phyloP scores from a whole-genome alignment of 2,888 invertebrate genomes.

The Himalopsyche tibetana region DNA sequence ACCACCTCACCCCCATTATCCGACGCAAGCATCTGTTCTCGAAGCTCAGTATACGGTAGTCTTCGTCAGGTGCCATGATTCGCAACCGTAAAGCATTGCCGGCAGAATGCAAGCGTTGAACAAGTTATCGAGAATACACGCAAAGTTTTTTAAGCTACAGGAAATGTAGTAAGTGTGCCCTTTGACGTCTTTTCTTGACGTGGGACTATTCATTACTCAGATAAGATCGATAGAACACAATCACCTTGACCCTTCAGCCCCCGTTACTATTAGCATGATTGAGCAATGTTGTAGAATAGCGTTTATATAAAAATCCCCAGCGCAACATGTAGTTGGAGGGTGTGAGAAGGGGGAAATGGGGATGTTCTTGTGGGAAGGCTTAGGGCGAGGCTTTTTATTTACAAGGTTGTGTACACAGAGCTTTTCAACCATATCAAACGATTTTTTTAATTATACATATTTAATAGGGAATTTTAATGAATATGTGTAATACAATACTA shows the following conservation, averaged over 20 bases:
- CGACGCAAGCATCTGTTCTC: no score
- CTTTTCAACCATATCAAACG: not conserved
- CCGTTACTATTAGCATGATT: conserved; percentile 12
- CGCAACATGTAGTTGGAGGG: conserved; percentile 13
- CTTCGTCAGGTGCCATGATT: no score
- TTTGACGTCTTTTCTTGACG: not conserved
- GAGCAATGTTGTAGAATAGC: not conserved
- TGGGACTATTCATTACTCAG: conserved; percentile 8
- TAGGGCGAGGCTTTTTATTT: conserved; percentile 28
- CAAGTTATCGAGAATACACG: no score
- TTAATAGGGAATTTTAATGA: no score
- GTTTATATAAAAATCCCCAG: not conserved
- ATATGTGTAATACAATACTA: no score
- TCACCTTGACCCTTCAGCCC: not conserved
- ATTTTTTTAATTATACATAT: no score
- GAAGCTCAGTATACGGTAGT: no score
- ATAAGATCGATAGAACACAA: conserved; percentile 1
- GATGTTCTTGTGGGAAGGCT: conserved; percentile 10
- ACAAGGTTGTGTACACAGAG: conserved; percentile 2
- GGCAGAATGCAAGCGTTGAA: no score
- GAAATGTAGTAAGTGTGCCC: not conserved
- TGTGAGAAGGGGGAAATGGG: not conserved
- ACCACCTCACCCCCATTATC: no score
- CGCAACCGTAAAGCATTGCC: no score
- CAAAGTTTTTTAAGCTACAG: not conserved